Conservation (phyloP, 2,113 vertebrate species). For the Donacobius atricapilla region DNA sequence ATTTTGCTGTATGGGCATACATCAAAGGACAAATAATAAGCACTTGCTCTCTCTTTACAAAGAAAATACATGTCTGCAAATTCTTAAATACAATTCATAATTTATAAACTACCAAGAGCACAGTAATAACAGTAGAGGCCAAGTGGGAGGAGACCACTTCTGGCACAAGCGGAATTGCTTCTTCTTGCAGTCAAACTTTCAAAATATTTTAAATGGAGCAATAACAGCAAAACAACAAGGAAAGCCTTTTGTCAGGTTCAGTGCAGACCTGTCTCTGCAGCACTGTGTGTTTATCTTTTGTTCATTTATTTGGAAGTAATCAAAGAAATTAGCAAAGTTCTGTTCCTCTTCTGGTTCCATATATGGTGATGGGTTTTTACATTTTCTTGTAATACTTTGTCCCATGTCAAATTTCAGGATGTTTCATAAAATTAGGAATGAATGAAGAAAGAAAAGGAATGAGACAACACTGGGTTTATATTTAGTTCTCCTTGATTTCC, state of each 20-base stretch:
- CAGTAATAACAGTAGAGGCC: background rate
- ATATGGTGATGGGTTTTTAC: background rate
- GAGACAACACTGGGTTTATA: background rate
- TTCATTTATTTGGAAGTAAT: background rate
- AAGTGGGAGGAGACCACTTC: constrained; percentile 10
- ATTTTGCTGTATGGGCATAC: background rate
- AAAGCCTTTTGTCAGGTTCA: background rate
- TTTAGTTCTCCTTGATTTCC: background rate
- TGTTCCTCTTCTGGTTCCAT: background rate
- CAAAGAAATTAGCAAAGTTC: background rate
- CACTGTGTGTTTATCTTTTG: background rate
- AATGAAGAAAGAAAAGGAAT: background rate
- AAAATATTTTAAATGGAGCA: background rate
- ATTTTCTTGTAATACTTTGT: background rate
- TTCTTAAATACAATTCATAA: constrained; percentile 32
- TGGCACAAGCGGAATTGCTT: background rate
- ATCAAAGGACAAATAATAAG: constrained; percentile 15
- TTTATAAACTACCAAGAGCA: constrained; percentile 13
- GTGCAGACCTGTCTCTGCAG: background rate
- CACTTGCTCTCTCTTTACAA: background rate
- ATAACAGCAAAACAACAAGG: background rate
- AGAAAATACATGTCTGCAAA: background rate
- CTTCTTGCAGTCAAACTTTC: background rate
- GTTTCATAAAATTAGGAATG: background rate
- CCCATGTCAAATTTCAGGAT: background rate